A percentile compares a stretch with the other conserved stretches of the same genome.
Evolutionary conservation across 2,797 vertebrate species (phyloP).

Genomic region (Limosa lapponica): DNA sequence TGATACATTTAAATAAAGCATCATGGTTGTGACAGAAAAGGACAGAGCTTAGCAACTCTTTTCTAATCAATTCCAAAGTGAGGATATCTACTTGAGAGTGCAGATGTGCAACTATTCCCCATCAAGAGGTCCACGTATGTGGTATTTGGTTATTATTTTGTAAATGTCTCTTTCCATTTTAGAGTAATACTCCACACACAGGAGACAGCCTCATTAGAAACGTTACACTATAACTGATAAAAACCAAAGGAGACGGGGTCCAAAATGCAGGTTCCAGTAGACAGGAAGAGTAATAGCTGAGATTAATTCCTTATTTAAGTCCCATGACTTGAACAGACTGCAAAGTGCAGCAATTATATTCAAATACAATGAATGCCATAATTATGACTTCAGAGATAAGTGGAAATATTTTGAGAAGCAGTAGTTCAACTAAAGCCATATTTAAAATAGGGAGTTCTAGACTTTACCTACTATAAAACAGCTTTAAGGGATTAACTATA

Average conservation of each 20-base stretch:
- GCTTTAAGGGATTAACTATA: not conserved
- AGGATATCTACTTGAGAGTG: not conserved
- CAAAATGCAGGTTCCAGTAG: not conserved
- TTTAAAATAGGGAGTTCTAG: not conserved
- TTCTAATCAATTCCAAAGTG: not conserved
- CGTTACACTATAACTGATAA: not conserved
- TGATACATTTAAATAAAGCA: not conserved
- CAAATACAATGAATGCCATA: slow-evolving; percentile 41
- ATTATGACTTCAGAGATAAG: slow-evolving; percentile 59
- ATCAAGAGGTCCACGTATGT: not conserved
- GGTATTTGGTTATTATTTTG: not conserved
- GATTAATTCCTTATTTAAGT: not conserved
- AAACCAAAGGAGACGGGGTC: not conserved
- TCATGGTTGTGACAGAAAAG: not conserved
- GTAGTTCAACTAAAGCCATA: slow-evolving; percentile 12
- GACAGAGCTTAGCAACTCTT: not conserved
- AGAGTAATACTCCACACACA: not conserved
- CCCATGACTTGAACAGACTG: slow-evolving; percentile 13
- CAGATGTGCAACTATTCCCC: not conserved
- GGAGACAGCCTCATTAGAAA: not conserved
- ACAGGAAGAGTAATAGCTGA: not conserved
- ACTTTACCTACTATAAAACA: not conserved
- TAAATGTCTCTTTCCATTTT: not conserved
- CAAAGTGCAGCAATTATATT: slow-evolving; percentile 61
- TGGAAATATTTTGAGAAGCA: slow-evolving; percentile 72